Evolutionary conservation across 2,888 invertebrate genomes (phyloP).

Genomic region (Scotopteryx bipunctaria): DNA sequence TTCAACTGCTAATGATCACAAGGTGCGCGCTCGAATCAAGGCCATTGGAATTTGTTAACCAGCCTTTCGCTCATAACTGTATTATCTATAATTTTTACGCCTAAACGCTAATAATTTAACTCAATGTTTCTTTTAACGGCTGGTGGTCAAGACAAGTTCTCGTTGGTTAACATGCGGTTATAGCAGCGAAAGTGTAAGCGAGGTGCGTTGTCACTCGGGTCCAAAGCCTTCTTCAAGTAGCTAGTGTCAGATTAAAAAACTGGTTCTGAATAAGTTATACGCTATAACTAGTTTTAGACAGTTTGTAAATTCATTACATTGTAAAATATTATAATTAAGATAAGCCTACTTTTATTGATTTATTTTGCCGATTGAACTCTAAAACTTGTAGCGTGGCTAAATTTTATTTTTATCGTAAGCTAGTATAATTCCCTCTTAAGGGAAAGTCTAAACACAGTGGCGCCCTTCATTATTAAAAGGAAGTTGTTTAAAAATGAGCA

Average conservation of each 20-base stretch:
- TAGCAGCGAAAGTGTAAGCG: constrained; percentile 63
- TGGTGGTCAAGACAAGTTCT: constrained; percentile 27
- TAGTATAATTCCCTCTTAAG: too few species aligned
- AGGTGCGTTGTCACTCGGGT: constrained; percentile 39
- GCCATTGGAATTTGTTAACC: constrained; percentile 34
- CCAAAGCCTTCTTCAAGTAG: constrained; percentile 35
- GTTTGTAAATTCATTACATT: neutral
- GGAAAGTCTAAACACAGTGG: too few species aligned
- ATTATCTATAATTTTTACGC: constrained; percentile 25
- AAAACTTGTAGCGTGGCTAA: too few species aligned
- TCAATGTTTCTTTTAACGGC: constrained; percentile 26
- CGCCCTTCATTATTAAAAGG: too few species aligned
- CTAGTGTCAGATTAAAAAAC: constrained; percentile 30
- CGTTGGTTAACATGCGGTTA: constrained; percentile 37
- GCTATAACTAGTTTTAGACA: neutral
- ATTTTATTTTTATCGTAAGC: too few species aligned
- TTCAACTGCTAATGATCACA: constrained; percentile 25
- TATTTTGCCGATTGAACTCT: neutral
- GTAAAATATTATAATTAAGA: neutral
- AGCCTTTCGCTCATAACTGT: constrained; percentile 30
- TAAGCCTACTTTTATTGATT: constrained; percentile 2
- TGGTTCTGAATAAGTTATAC: constrained; percentile 18
- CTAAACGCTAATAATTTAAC: constrained; percentile 26
- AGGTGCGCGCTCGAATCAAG: constrained; percentile 36
- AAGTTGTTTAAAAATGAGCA: too few species aligned